These are phyloP conservation scores for Glossophaga mutica DNA, from an alignment of 2,797 vertebrate species.

Conservation along the genomic window DNA sequence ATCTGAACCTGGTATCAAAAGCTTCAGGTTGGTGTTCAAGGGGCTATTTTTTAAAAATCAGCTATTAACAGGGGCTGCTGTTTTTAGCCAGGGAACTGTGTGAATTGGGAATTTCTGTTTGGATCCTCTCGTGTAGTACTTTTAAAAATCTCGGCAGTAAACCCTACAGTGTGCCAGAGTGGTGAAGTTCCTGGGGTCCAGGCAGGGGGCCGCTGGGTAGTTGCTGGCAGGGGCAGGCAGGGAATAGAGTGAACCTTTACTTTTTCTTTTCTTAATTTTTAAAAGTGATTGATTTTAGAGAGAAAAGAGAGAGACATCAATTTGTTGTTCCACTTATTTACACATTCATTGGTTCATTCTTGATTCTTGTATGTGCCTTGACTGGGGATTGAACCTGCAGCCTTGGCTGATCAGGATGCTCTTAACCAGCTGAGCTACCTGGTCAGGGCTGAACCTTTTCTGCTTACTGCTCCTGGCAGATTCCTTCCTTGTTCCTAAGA, in stretches of 20 bases:
- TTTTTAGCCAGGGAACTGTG: not conserved
- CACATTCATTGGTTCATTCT: not conserved
- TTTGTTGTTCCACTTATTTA: not conserved
- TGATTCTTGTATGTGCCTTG: not conserved
- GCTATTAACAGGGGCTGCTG: not conserved
- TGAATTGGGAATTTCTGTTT: not conserved
- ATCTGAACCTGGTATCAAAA: not conserved
- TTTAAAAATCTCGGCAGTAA: not conserved
- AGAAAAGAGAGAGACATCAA: not conserved
- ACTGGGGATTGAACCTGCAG: too few relatives aligned
- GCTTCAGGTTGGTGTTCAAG: not conserved
- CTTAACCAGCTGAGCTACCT: too few relatives aligned
- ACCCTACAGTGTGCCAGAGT: not conserved
- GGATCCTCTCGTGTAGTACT: not conserved
- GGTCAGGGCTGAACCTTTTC: too few relatives aligned
- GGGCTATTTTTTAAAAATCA: constrained; percentile 1
- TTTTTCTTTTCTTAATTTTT: not conserved
- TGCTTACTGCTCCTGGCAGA: not conserved
- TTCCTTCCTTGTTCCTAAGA: not conserved
- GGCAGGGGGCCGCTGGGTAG: not conserved
- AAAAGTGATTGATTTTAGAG: not conserved
- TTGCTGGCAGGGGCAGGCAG: not conserved
- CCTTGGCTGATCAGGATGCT: too few relatives aligned
- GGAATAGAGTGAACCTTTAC: not conserved
- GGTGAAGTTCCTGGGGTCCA: not conserved